Base-by-base conservation (phyloP, 2,888 invertebrate species). In the Stenodera caucasica region DNA sequence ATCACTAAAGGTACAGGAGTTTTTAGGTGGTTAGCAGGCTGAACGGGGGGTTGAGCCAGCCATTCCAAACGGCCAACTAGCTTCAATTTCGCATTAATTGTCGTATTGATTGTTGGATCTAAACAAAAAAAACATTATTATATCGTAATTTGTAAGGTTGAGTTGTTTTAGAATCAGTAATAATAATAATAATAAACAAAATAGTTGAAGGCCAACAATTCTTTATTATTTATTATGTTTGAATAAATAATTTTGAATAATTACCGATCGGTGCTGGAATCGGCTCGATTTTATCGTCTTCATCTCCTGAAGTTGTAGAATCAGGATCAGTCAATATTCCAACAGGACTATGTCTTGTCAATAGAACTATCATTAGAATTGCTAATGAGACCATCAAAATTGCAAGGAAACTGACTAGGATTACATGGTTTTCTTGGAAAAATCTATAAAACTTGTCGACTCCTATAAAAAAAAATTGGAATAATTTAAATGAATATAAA, bases 11-110 rank as follows among this genome's bases (percentile, higher is more conserved):
- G 78, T 12, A 82, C 81, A n/a, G 85, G 85, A 73, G 84, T 81
- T 0, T 82, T 81, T 55, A 81, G 65, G 2, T 62, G 65, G 9
- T 68, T 68, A 1, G 70, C 58, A 9, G 63, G 60, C 32, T 72
- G 60, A 0, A 60, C 61, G 0, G 86, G 83, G 0, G 88, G 87
- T 72, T 87, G 86, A 0, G 90, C 91, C 0, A 85, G 77, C 91
- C 91, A 92, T 57, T 86, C 86, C 0, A 80, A 76, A 32, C 89
- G 78, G 2, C 82, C 75, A 0, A 90, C 81, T 53, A 89, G 80
- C 58, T 85, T 81, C 8, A 88, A 81, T 45, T 80, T 80, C 11
- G 30, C 37, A 14, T 58, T 49, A 2, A 72, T 59, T 0, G 68
- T 67, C n/a, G 68, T 11, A 53, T 66, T 65, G 33, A 18, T 55